These are phyloP conservation scores for Apodemia mormo DNA, from an alignment of 2,888 invertebrate genomes.

Conservation along the genomic window DNA sequence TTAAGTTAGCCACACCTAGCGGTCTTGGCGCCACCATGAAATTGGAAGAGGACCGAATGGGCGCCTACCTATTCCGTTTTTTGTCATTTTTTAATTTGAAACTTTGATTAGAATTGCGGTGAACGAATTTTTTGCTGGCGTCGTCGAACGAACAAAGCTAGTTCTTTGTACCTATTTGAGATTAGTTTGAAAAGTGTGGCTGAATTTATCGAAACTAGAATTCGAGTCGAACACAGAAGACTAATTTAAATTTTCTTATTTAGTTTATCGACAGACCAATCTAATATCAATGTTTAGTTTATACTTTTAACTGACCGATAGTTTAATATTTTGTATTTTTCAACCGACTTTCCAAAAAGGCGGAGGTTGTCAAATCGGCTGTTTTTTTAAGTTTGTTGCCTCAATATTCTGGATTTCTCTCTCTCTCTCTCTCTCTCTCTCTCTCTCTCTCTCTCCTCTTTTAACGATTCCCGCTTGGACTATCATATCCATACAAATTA, in stretches of 20 bases:
- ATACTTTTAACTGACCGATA: too few relatives aligned
- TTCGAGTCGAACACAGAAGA: background rate
- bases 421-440: too few relatives aligned
- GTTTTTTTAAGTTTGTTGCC: too few relatives aligned
- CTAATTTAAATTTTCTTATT: background rate
- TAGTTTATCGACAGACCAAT: background rate
- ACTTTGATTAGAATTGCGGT: slow-evolving; percentile 39
- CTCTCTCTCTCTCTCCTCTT: too few relatives aligned
- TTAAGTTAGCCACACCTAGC: slow-evolving; percentile 33
- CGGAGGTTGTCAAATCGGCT: too few relatives aligned
- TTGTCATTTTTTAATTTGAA: slow-evolving; percentile 35
- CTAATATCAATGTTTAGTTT: background rate
- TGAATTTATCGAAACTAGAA: background rate
- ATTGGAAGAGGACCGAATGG: slow-evolving; percentile 33
- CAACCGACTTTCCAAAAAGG: too few relatives aligned
- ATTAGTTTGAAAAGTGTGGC: background rate
- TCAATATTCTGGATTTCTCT: too few relatives aligned
- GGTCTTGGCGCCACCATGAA: slow-evolving; percentile 42
- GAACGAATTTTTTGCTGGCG: slow-evolving; percentile 30
- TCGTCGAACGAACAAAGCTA: background rate
- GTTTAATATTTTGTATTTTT: too few relatives aligned
- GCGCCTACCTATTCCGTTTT: slow-evolving; percentile 34
- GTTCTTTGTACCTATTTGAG: background rate
- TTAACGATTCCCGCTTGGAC: too few relatives aligned
- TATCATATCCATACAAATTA: too few relatives aligned